These are phyloP conservation scores for Agriopis leucophaearia DNA, from an alignment of 2,888 invertebrate species.

Conservation along the genomic window DNA sequence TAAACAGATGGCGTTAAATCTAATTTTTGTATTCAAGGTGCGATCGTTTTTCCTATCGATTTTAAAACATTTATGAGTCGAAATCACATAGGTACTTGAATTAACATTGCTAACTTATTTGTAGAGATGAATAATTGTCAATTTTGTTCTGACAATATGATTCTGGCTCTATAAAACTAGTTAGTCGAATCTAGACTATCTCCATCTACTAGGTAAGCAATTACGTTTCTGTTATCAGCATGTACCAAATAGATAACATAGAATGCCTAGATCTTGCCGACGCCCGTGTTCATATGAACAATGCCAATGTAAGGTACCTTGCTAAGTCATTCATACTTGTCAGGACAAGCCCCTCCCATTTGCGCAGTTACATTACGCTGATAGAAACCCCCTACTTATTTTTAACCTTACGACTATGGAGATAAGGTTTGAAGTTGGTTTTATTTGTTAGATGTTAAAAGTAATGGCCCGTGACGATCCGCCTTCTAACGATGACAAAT, in stretches of 20 bases:
- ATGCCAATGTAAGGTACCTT: background rate
- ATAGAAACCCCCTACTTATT: constrained; percentile 41
- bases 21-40: too few species aligned
- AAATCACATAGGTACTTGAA: too few species aligned
- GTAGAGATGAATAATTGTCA: too few species aligned
- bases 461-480: constrained; percentile 48
- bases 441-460: constrained; percentile 16
- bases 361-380: constrained; percentile 71
- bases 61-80: too few species aligned
- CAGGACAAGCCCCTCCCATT: constrained; percentile 74
- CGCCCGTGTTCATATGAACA: background rate
- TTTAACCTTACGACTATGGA: constrained; percentile 47
- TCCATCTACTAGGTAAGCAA: background rate
- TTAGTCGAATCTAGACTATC: background rate
- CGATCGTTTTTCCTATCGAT: too few species aligned
- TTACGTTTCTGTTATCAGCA: background rate
- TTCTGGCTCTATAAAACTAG: too few species aligned
- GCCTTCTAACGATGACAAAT: constrained; percentile 47
- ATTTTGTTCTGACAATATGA: too few species aligned
- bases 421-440: constrained; percentile 32
- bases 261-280: background rate
- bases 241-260: background rate
- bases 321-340: constrained; percentile 76
- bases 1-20: too few species aligned
- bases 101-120: too few species aligned